A percentile compares a stretch with the other conserved stretches of the same genome.
Conservation (phyloP, 2,888 invertebrate genomes). For the Caenorhabditis sp. region DNA sequence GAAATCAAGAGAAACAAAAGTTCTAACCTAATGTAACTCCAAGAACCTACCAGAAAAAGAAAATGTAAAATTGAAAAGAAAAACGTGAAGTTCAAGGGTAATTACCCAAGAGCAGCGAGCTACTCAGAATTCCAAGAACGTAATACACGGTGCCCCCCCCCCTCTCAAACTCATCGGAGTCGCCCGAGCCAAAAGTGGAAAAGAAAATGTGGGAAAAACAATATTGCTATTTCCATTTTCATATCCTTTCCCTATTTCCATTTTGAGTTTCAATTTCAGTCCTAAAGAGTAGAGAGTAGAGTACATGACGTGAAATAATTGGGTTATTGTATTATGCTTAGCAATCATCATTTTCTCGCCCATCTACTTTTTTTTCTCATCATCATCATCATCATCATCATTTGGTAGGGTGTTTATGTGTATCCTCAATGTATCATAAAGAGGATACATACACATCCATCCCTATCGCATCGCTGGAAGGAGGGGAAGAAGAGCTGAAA, state of each 20-base stretch:
- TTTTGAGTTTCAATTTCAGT: too few species aligned
- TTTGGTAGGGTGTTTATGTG: conserved; percentile 9
- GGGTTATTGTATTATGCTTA: conserved; percentile 30
- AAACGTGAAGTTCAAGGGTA: conserved; percentile 28
- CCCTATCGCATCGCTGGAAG: neutral
- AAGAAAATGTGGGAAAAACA: too few species aligned
- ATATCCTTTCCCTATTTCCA: neutral
- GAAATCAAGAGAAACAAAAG: too few species aligned
- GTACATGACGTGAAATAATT: conserved; percentile 58
- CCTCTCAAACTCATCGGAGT: too few species aligned
- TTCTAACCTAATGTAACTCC: too few species aligned
- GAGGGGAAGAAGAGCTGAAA: neutral
- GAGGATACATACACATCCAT: conserved; percentile 9
- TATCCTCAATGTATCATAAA: conserved; percentile 4
- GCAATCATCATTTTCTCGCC: conserved; percentile 12
- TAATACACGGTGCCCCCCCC: conserved; percentile 13
- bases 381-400: conserved; percentile 8
- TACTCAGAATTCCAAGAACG: conserved; percentile 4
- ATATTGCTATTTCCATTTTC: neutral
- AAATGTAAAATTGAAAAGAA: neutral
- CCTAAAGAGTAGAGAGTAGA: conserved; percentile 5
- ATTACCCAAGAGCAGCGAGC: conserved; percentile 1
- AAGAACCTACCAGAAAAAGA: neutral
- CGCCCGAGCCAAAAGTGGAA: too few species aligned
- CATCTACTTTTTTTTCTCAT: conserved; percentile 7